Evolutionary conservation across 2,113 vertebrate species (phyloP).

Genomic region (Oryzias curvinotus): DNA sequence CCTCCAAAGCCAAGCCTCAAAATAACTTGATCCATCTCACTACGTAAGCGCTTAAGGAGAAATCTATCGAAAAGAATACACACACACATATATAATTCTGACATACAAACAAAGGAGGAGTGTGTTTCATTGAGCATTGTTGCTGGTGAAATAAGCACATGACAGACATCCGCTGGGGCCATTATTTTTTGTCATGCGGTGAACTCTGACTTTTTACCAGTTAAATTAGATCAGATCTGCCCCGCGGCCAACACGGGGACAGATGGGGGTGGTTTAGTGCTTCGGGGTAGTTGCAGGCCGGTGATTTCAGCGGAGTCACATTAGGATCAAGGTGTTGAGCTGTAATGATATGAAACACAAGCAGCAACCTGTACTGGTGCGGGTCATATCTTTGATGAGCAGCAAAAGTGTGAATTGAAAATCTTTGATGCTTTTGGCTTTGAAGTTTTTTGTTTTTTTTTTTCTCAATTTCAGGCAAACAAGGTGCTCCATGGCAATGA

Average conservation of each 20-base stretch:
- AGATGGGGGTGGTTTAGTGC: slow-evolving; percentile 32
- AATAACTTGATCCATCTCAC: slow-evolving; percentile 36
- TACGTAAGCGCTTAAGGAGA: background rate
- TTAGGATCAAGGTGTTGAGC: slow-evolving; percentile 42
- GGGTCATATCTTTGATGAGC: slow-evolving; percentile 43
- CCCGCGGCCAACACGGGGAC: slow-evolving; percentile 24
- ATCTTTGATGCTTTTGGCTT: slow-evolving; percentile 3
- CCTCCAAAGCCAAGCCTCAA: slow-evolving; percentile 23
- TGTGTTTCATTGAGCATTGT: slow-evolving; percentile 5
- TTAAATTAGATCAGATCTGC: slow-evolving; percentile 36
- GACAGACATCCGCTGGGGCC: slow-evolving; percentile 8
- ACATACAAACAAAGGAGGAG: slow-evolving; percentile 4
- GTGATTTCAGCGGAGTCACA: slow-evolving; percentile 43
- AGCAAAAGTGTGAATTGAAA: slow-evolving; percentile 12
- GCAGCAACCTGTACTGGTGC: slow-evolving; percentile 19
- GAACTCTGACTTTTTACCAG: slow-evolving; percentile 45
- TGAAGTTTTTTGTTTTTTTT: slow-evolving; percentile 11
- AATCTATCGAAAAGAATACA: slow-evolving; percentile 1
- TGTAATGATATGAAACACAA: slow-evolving; percentile 20
- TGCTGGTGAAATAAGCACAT: slow-evolving; percentile 34
- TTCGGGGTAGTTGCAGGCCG: slow-evolving; percentile 25
- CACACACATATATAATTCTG: background rate
- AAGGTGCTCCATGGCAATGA: background rate
- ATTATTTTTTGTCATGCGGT: slow-evolving; percentile 39
- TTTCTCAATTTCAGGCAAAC: background rate